These are phyloP conservation scores for Entomyzon cyanotis DNA, from an alignment of 2,113 vertebrate species.

Conservation along the genomic window DNA sequence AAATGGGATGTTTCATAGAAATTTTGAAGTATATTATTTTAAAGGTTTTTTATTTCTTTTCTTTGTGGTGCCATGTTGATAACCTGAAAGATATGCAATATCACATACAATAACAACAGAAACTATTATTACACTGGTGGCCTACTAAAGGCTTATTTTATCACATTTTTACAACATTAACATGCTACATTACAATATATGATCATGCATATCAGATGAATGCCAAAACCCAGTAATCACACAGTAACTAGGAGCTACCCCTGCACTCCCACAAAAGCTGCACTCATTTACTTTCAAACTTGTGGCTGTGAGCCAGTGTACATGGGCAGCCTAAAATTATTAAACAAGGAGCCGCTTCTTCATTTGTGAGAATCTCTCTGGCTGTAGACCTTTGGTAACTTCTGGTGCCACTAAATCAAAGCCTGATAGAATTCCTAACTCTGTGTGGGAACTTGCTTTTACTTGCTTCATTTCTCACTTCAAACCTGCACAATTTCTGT, in stretches of 20 bases:
- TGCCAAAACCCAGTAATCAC: neutral
- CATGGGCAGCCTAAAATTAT: slow-evolving; percentile 14
- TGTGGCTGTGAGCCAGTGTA: neutral
- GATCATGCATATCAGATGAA: neutral
- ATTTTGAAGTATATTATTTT: neutral
- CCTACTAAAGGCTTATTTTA: neutral
- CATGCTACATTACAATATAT: neutral
- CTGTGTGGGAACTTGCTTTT: neutral
- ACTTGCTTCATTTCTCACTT: neutral
- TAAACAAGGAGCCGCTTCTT: slow-evolving; percentile 30
- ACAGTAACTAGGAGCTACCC: neutral
- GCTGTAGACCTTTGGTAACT: neutral
- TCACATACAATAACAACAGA: neutral
- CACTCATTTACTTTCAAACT: neutral
- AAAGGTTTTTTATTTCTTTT: neutral
- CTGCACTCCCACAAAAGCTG: slow-evolving; percentile 1
- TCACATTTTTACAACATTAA: neutral
- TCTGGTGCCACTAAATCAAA: neutral
- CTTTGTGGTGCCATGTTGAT: neutral
- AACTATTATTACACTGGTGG: neutral
- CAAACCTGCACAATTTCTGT: neutral
- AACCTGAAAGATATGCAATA: neutral
- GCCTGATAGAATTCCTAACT: neutral
- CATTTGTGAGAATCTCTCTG: neutral
- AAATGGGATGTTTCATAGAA: neutral